These are phyloP conservation scores for Hepsetus odoe DNA, from an alignment of 2,113 vertebrate species.

Conservation along the genomic window DNA sequence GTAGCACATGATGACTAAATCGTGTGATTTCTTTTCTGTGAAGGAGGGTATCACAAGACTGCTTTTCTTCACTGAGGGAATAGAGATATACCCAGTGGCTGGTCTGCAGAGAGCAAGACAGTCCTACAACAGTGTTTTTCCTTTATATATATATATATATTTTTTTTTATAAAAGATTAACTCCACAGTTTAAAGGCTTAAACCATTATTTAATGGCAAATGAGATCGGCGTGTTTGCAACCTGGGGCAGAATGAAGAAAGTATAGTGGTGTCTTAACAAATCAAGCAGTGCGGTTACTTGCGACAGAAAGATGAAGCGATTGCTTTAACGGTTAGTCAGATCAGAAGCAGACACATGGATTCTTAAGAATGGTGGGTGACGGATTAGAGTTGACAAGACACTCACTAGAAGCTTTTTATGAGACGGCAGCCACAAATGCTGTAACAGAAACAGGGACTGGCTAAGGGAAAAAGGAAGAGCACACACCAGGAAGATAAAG, in stretches of 20 bases:
- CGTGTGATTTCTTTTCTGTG: background rate
- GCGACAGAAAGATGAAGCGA: background rate
- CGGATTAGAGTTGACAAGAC: background rate
- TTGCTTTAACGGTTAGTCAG: background rate
- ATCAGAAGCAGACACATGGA: background rate
- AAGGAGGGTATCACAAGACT: slow-evolving; percentile 2
- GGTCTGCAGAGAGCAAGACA: background rate
- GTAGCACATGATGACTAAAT: slow-evolving; percentile 27
- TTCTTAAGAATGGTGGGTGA: background rate
- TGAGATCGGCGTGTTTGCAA: no score
- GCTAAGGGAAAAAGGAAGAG: background rate
- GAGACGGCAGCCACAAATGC: no score
- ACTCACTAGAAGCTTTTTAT: background rate
- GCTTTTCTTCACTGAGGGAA: no score
- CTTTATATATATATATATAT: no score
- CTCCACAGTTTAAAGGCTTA: no score
- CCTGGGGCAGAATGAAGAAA: background rate
- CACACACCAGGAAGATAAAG: background rate
- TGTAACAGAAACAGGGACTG: background rate
- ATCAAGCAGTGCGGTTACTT: background rate
- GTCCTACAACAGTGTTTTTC: no score
- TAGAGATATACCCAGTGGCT: background rate
- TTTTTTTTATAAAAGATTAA: no score
- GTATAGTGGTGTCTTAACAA: background rate
- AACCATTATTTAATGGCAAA: no score